Conservation (phyloP, 2,888 invertebrate genomes). For the Amphipoea oculea region DNA sequence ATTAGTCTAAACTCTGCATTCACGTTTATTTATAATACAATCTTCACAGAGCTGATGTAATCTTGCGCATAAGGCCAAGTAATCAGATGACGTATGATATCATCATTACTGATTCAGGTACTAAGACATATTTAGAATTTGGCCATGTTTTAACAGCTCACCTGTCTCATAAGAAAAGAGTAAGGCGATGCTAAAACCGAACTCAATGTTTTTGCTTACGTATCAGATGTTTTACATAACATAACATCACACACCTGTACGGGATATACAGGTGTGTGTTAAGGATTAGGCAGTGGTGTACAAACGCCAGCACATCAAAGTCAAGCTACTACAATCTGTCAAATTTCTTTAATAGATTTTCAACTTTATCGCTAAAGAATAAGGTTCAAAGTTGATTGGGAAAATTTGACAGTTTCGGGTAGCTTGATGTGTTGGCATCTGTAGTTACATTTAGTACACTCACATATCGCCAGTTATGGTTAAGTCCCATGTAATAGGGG, state of each 20-base stretch:
- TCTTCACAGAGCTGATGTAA: conserved; percentile 22
- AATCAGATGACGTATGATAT: conserved; percentile 30
- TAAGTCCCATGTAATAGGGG: background rate
- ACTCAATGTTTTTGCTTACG: conserved; percentile 1
- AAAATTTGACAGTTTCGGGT: no score
- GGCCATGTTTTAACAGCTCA: conserved; percentile 11
- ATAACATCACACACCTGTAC: background rate
- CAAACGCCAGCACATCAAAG: no score
- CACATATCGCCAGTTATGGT: background rate
- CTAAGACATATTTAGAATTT: conserved; percentile 22
- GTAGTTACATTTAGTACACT: background rate
- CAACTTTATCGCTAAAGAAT: no score
- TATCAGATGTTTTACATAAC: background rate
- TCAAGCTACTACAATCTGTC: no score
- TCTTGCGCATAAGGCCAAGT: conserved; percentile 15
- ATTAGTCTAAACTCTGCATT: conserved; percentile 7
- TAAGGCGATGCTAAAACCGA: background rate
- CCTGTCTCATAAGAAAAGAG: conserved; percentile 9
- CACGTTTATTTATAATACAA: background rate
- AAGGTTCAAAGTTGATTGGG: no score
- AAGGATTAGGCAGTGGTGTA: background rate
- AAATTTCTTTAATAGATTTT: no score
- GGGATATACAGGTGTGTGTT: no score
- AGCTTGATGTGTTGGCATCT: no score
- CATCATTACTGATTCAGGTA: conserved; percentile 17